Percentiles rank a stretch among this genome's conserved stretches.
phyloP scores from a whole-genome alignment of 2,113 vertebrate genomes.

The Chitala chitala region DNA sequence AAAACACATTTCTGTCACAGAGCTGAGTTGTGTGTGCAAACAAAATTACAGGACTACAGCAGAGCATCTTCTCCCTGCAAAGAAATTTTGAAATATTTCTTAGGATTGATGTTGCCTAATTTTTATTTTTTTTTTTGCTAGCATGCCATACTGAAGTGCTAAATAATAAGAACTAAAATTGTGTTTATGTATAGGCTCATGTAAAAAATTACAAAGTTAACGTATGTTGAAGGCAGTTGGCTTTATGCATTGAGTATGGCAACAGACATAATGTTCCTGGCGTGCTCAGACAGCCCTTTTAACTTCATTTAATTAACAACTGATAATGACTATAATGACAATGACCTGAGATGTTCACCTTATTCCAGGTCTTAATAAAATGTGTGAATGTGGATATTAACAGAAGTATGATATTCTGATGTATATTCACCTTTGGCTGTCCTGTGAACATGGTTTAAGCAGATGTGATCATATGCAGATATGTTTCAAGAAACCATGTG shows the following conservation, averaged over 20 bases:
- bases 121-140: too few species aligned
- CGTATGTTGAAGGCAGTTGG: neutral
- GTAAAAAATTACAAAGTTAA: neutral
- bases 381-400: neutral
- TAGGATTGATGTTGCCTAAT: too few species aligned
- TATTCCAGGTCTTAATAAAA: neutral
- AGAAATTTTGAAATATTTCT: neutral
- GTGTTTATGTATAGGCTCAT: too few species aligned
- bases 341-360: neutral
- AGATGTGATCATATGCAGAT: neutral
- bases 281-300: neutral
- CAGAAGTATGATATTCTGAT: neutral
- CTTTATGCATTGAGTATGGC: neutral
- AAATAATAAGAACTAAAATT: too few species aligned
- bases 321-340: slow-evolving; percentile 2
- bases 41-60: too few species aligned
- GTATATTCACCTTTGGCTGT: neutral
- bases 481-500: too few species aligned
- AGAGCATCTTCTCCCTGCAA: too few species aligned
- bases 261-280: neutral
- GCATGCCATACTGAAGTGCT: too few species aligned
- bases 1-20: neutral
- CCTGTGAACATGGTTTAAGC: neutral
- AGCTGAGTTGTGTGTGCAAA: too few species aligned
- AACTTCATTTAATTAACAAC: neutral